Percentiles rank a stretch among this genome's conserved stretches.
phyloP scores from a whole-genome alignment of 2,797 vertebrate genomes.

The Corythornis leucogaster region DNA sequence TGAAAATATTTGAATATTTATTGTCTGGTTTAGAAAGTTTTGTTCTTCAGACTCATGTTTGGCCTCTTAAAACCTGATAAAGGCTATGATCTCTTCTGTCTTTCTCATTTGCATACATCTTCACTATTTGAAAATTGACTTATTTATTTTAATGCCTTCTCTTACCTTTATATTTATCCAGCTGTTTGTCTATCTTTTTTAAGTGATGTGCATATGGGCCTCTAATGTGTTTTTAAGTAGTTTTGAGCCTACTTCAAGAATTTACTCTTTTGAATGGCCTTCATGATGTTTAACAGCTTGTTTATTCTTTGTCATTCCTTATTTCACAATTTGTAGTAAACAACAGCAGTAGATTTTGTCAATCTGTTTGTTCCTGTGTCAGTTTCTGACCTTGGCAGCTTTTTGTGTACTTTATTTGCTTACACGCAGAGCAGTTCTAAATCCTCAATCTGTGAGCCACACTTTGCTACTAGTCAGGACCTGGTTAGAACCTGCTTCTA shows the following conservation, averaged over 20 bases:
- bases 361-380: not conserved
- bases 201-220: accelerated
- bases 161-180: not conserved
- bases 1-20: not conserved
- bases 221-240: not conserved
- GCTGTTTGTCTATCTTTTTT: not conserved
- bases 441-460: not conserved
- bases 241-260: not conserved
- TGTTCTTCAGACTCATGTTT: not conserved
- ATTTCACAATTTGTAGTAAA: not conserved
- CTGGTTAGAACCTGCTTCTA: not conserved
- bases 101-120: not conserved
- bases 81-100: not conserved
- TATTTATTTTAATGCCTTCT: not conserved
- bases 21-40: not conserved
- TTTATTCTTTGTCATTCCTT: not conserved
- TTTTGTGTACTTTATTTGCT: not conserved
- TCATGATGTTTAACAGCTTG: not conserved
- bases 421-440: not conserved
- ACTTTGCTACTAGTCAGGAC: accelerated
- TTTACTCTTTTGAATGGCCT: not conserved
- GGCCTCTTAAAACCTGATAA: not conserved
- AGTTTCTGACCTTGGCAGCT: not conserved
- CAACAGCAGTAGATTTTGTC: not conserved
- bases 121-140: not conserved